These are phyloP conservation scores for Oscheius sp. DNA, from an alignment of 2,888 invertebrate genomes.

Conservation along the genomic window DNA sequence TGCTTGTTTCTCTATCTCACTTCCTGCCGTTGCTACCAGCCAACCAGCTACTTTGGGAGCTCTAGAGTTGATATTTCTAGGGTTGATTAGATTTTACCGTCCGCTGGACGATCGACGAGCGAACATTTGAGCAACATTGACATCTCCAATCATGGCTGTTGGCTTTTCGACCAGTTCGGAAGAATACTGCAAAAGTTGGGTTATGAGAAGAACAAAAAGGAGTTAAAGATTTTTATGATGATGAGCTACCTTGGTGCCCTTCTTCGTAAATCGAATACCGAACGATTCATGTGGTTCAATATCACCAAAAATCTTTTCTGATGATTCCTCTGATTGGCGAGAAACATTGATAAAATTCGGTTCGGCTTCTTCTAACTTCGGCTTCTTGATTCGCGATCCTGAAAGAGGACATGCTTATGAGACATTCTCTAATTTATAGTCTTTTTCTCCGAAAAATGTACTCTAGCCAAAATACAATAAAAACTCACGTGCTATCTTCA, in stretches of 20 bases:
- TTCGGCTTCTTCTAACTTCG: neutral
- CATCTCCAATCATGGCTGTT: slow-evolving; percentile 17
- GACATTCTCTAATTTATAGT: neutral
- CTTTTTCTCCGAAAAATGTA: neutral
- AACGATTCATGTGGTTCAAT: slow-evolving; percentile 1
- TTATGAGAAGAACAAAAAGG: neutral
- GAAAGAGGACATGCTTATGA: too few relatives aligned
- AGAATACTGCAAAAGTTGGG: slow-evolving; percentile 12
- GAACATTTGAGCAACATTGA: slow-evolving; percentile 31
- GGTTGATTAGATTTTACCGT: neutral
- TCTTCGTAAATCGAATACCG: slow-evolving; percentile 7
- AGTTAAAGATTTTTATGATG: neutral
- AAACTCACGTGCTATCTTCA: slow-evolving; percentile 7
- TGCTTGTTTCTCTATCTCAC: slow-evolving; percentile 21
- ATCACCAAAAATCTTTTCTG: neutral
- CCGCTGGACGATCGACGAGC: slow-evolving; percentile 22
- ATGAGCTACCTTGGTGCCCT: neutral
- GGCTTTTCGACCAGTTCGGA: slow-evolving; percentile 25
- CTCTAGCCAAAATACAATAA: neutral
- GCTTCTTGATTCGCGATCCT: slow-evolving; percentile 1
- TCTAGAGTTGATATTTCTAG: too few relatives aligned
- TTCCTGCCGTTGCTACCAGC: slow-evolving; percentile 20
- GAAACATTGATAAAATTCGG: neutral
- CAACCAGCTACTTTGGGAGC: slow-evolving; percentile 23
- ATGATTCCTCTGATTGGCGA: neutral